Percentiles rank a stretch among this genome's conserved stretches.
These are phyloP conservation scores for Alaudala cheleensis DNA, from an alignment of 2,113 vertebrate genomes.

Conservation along the genomic window DNA sequence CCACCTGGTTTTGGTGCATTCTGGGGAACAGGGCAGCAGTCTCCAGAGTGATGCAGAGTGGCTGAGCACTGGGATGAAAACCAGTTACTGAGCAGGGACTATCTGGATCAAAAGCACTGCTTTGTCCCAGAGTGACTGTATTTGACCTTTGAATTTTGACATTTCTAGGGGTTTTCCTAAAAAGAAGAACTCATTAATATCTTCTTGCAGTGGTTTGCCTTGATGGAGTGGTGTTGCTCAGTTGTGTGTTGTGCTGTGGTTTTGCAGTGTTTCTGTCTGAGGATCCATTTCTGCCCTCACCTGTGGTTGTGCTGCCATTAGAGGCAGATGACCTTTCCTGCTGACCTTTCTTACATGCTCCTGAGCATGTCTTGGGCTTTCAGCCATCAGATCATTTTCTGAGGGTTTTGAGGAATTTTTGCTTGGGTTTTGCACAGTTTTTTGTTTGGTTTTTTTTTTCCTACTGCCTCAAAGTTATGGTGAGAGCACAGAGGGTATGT, in stretches of 20 bases:
- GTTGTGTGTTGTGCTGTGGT: background rate
- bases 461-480: background rate
- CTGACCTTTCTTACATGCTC: background rate
- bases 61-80: background rate
- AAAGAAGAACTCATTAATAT: background rate
- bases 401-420: background rate
- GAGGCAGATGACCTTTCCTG: background rate
- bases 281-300: background rate
- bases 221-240: background rate
- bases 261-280: background rate
- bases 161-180: background rate
- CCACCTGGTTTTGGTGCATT: background rate
- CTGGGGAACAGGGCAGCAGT: background rate
- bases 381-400: background rate
- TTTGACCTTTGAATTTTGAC: background rate
- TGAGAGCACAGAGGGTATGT: background rate
- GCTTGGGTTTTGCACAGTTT: background rate
- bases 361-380: background rate
- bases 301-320: background rate
- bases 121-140: background rate
- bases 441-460: background rate
- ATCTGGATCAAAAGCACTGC: rapidly evolving
- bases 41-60: background rate
- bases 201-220: background rate
- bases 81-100: background rate